Base-by-base conservation (phyloP, 2,888 invertebrate species). In the Lampropteryx suffumata region DNA sequence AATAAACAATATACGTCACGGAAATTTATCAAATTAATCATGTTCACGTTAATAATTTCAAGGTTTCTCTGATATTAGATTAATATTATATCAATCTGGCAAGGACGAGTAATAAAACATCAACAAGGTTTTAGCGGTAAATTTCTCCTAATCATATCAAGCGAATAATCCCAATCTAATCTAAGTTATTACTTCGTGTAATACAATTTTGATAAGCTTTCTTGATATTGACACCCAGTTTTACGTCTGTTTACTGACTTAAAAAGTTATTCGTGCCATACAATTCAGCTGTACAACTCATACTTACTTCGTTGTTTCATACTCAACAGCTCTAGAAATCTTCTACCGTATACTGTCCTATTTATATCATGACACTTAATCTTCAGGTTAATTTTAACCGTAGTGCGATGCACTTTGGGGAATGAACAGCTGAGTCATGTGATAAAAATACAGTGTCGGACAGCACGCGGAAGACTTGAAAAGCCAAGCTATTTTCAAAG, bases 361-460 rank as follows among this genome's bases (percentile, higher is more conserved):
- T 73, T 73, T 69, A 51, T 51, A 64, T 57, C 50, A 44, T 40
- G 67, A 65, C 64, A 67, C 66, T 69, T 64, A 50, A 59, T 62
- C 59, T 53, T 59, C 55, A 55, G 64, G 64, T 64, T 80, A 83
- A 82, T 82, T 84, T 79, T 55, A 50, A 60, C 58, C 58, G 63
- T 71, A 79, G 83, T 73, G 72, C 82, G 71, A 76, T 84, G 85
- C 84, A 79, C 84, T 83, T 73, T 73, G 71, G 14, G 39, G 39
- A 12, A 17, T 7, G 17, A 12, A 53, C 61, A 67, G 69, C 61
- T 63, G 67, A 71, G 61, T 64, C 55, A 61, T 36, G 35, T 34
- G 9, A 44, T 39, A 37, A 51, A 51, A 29, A 39, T 39, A 44
- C 17, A 14, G n/a, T 30, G 39, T 50, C 9, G 13, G 30, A 33